Percentiles rank a stretch among this genome's conserved stretches.
phyloP scores from a whole-genome alignment of 2,888 invertebrate genomes.

The Phalera bucephala region DNA sequence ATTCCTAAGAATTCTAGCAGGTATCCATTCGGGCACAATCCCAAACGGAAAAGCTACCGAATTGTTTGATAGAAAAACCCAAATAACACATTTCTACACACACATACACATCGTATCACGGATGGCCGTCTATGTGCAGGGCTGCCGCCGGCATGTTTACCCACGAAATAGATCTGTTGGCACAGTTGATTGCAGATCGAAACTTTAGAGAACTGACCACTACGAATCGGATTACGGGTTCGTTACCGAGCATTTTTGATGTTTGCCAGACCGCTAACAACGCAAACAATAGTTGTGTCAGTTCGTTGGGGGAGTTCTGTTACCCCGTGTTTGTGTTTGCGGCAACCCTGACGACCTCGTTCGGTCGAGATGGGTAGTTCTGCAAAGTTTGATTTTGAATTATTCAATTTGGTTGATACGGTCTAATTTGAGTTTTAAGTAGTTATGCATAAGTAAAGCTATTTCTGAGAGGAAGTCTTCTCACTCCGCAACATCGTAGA shows the following conservation, averaged over 20 bases:
- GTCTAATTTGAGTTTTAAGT: conserved; percentile 2
- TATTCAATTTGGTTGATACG: conserved; percentile 3
- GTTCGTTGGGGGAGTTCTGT: conserved; percentile 30
- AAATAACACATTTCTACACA: too few relatives aligned
- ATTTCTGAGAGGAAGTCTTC: too few relatives aligned
- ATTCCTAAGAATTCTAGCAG: too few relatives aligned
- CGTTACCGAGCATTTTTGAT: conserved; percentile 72
- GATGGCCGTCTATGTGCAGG: conserved; percentile 40
- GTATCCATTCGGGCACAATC: too few relatives aligned
- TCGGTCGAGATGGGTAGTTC: conserved; percentile 11
- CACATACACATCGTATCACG: too few relatives aligned
- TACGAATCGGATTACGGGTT: conserved; percentile 74
- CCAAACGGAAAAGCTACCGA: too few relatives aligned
- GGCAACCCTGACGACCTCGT: conserved; percentile 42
- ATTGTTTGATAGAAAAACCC: too few relatives aligned
- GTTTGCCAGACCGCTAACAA: conserved; percentile 67
- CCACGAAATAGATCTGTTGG: conserved; percentile 72
- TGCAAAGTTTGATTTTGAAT: neutral
- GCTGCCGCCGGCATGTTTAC: conserved; percentile 57
- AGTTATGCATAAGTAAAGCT: too few relatives aligned
- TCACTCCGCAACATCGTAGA: too few relatives aligned
- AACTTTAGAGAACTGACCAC: conserved; percentile 74
- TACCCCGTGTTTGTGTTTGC: conserved; percentile 45
- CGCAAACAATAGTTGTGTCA: conserved; percentile 49
- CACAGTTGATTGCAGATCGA: conserved; percentile 75